phyloP scores from a whole-genome alignment of 2,113 vertebrate genomes.

The Madoqua kirkii region DNA sequence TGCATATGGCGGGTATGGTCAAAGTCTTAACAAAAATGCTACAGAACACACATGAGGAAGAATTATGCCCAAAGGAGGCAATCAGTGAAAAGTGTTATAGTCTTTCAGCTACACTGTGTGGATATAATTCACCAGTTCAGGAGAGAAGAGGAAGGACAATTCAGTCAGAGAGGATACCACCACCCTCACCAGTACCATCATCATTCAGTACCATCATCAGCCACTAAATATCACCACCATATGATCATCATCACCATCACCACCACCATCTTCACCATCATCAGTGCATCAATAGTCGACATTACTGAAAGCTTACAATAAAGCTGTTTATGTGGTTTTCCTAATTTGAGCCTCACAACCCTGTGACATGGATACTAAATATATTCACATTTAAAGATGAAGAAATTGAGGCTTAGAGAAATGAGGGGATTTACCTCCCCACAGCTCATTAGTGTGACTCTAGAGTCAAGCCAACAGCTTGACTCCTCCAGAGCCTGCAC shows the following conservation, averaged over 20 bases:
- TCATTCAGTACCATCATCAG: neutral
- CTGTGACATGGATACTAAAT: neutral
- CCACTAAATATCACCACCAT: neutral
- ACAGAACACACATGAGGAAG: neutral
- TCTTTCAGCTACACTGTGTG: neutral
- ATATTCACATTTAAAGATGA: neutral
- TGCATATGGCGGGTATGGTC: neutral
- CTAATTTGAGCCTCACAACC: neutral
- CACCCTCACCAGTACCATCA: neutral
- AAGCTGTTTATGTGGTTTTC: neutral
- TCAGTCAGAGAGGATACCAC: neutral
- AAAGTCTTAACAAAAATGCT: neutral
- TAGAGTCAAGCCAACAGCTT: neutral
- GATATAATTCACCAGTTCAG: neutral
- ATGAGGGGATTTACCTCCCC: neutral
- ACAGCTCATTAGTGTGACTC: neutral
- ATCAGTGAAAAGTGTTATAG: neutral
- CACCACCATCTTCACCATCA: neutral
- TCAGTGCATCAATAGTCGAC: neutral
- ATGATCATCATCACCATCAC: accelerated
- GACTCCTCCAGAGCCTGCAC: neutral
- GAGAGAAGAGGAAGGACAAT: neutral
- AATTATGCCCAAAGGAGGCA: neutral
- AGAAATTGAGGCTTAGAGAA: neutral
- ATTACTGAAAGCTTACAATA: neutral